These are phyloP conservation scores for Aplodontia rufa DNA, from an alignment of 2,113 vertebrate genomes.

Conservation along the genomic window DNA sequence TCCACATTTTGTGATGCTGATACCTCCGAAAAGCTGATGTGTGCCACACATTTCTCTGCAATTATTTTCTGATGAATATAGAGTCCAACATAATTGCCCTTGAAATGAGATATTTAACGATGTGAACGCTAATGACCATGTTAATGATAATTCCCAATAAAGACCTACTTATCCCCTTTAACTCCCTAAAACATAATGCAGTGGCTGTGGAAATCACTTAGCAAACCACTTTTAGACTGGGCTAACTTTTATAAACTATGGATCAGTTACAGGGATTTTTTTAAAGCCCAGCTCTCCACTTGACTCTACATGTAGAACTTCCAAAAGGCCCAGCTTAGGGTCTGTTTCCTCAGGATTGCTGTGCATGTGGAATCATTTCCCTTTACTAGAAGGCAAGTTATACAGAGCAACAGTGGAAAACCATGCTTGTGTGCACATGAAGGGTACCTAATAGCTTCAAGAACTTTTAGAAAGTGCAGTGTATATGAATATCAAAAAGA, in stretches of 20 bases:
- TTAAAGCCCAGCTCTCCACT: background rate
- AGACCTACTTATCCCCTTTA: conserved; percentile 10
- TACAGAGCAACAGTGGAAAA: background rate
- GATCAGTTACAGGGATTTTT: background rate
- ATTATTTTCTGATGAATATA: conserved; percentile 39
- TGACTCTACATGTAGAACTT: background rate
- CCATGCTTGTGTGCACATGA: conserved; percentile 47
- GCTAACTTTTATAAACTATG: conserved; percentile 8
- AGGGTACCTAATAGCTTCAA: background rate
- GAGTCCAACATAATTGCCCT: conserved; percentile 44
- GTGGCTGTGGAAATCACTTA: conserved; percentile 12
- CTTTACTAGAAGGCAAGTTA: background rate
- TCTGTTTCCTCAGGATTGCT: background rate
- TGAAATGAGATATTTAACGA: conserved; percentile 54
- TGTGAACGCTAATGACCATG: conserved; percentile 5
- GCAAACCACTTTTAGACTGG: conserved; percentile 28
- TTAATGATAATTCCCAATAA: conserved; percentile 47
- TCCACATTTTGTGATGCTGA: background rate
- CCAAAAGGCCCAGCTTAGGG: background rate
- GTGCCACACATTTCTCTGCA: conserved; percentile 32
- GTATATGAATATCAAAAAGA: background rate
- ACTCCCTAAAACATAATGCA: conserved; percentile 44
- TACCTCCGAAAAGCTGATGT: background rate
- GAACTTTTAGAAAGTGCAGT: background rate
- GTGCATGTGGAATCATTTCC: background rate